Base-by-base conservation (phyloP, 2,888 invertebrate genomes). In the Biston betularia region DNA sequence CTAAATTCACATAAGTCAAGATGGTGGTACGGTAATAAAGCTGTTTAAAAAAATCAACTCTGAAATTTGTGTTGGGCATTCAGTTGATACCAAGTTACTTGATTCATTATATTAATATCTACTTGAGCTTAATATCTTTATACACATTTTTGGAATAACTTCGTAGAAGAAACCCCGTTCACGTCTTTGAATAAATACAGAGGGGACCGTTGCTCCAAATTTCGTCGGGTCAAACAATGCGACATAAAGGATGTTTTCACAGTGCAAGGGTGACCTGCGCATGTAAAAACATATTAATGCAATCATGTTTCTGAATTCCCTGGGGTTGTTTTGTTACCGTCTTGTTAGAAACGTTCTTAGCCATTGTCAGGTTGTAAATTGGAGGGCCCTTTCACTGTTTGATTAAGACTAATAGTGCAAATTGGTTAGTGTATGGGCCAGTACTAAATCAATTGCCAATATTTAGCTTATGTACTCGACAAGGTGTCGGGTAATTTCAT, bases 181-280 rank as follows among this genome's bases (percentile, higher is more conserved):
- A 61, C 71, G 66, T 64, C 53, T 66, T 75, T 79, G 77, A 81
- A 85, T 82, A 82, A 85, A 84, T 81, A 85, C 77, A 75, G 82
- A 72, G 75, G 85, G 85, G 85, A 80, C 54, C 48, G 46, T 42
- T 48, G 76, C 75, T 79, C 78, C 81, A 86, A 86, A 87, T 89
- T 88, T 86, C 73, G 79, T 74, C 77, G 75, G 85, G 88, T 87
- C 88, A 89, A 85, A 89, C 87, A 89, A 88, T 89, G 85, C 80
- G 80, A 87, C 87, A 87, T 85, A 86, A 87, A 90, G 86, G 83
- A 87, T 87, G 82, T 86, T 87, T 88, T 85, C 79, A 79, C 82
- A 84, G 85, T 83, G 77, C 77, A 79, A 81, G 88, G 87, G 82
- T 82, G 81, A 80, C 79, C 81, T 82, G 75, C 80, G 78, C 79